Base-by-base conservation (phyloP, 2,113 vertebrate species). In the Zapus hudsonius region DNA sequence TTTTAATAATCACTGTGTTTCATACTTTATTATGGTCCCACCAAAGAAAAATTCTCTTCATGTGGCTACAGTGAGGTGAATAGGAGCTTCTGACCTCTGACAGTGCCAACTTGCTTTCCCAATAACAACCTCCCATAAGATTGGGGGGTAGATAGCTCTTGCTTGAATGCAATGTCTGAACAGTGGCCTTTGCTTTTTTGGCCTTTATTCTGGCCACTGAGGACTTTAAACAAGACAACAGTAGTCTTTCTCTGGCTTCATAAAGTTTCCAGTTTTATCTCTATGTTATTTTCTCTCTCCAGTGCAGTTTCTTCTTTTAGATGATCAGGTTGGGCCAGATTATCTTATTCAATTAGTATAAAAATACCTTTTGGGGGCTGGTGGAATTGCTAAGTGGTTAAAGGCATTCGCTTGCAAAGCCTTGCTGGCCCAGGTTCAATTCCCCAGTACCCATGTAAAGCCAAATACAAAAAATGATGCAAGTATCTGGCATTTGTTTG, bases 81-180 rank as follows among this genome's bases (percentile, higher is more conserved):
- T 61, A 86, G 70, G 80, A 90, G 75, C 69, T 22, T 52, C 92
- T 93, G 89, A 94, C 88, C 91, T 92, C 89, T 83, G 44, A 52
- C 59, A 36, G 79, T 73, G 88, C 82, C 80, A 69, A 93, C 95
- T 95, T 94, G 79, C 95, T 90, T 93, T 94, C 89, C 89, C 64
- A 94, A 1, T 95, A 83, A 80, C 84, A 81, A 76, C 40, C 38
- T 80, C 38, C 36, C 40, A 80, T 91, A 90, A 82, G 83, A 87
- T 74, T 57, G 38, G 83, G 55, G 47, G 69, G 27, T 85, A 89
- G 80, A 90, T 36, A 75, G 80, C 91, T 93, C 94, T 96, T 29
- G 9, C 72, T 72, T 38, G 67, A 89, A 85, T 83, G 59, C 61
- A 79, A 27, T 74, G 78, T 74, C 83, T 92, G 86, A 79, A 94